phyloP scores from a whole-genome alignment of 2,113 vertebrate genomes.

The Gopherus evgoodei region DNA sequence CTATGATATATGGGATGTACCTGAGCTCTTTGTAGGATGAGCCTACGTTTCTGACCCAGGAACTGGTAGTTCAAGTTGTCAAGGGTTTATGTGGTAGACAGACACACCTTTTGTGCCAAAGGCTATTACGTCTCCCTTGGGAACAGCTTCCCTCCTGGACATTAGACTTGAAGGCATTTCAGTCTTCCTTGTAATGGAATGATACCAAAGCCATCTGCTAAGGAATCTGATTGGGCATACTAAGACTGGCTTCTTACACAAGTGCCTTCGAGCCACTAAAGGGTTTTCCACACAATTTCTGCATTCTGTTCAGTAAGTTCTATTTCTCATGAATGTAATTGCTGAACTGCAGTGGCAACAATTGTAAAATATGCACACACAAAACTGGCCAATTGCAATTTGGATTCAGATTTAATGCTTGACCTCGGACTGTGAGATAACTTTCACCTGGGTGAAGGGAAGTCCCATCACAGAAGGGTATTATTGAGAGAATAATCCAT shows the following conservation, averaged over 20 bases:
- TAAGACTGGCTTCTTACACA: too few species aligned
- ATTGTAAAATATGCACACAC: background rate
- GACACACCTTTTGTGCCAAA: background rate
- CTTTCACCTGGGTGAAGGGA: too few species aligned
- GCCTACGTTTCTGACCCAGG: background rate
- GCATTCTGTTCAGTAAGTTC: background rate
- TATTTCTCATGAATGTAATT: background rate
- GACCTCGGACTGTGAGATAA: background rate
- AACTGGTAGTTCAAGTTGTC: background rate
- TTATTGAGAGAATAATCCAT: background rate
- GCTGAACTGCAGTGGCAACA: background rate
- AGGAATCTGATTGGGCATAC: background rate
- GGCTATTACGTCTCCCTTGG: background rate
- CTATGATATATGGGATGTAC: background rate
- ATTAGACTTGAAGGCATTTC: background rate
- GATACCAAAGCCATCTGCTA: background rate
- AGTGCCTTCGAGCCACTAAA: too few species aligned
- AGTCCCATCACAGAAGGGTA: too few species aligned
- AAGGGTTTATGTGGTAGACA: background rate
- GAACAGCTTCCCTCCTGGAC: background rate
- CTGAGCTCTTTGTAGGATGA: background rate
- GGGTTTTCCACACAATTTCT: background rate
- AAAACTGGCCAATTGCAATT: background rate
- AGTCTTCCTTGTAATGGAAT: background rate
- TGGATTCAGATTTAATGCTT: background rate